Base-by-base conservation (phyloP, 2,888 invertebrate species). In the Pollenia angustigena region DNA sequence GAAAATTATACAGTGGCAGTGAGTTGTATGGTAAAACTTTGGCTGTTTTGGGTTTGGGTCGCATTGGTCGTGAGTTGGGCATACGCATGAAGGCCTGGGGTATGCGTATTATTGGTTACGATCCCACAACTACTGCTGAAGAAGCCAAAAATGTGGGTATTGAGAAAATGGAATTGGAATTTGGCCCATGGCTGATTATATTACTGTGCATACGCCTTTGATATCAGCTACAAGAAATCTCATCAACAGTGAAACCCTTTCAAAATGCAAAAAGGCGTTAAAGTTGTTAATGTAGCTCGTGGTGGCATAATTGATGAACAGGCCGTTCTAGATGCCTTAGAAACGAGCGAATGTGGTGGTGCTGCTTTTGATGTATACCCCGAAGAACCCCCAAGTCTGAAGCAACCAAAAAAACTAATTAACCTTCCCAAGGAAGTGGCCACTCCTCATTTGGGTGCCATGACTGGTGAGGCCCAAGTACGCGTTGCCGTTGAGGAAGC, bases 381-480 rank as follows among this genome's bases (percentile, higher is more conserved):
- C 84, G 96, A 98, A 92, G 99, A 98, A 91, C 98, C 0, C 98
- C 97, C 0, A 97, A 95, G 54, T 95, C 95, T 86, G 94, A 95
- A 0, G 91, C 95, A 1, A 96, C 97, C 9, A n/a, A 93, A 97
- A 92, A 96, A 97, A 89, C 94, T 99, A 12, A 96, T 98, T 83
- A 95, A 96, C 89, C 98, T 99, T 92, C 97, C 97, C 0, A 96
- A 96, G 90, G 97, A 99, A 23, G 95, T 99, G 66, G 97, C 97
- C 44, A 99, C 99, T 0, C 99, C 99, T 3, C 99, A 99, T 94
- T 95, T 99, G 90, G 98, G 97, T 72, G 99, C 99, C 4, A 98
- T 97, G 88, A 99, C 99, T 0, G 95, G 95, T 14, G 99, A 99
- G 93, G 99, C 99, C 0, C 99, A 99, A 93, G 94, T 96, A 40